Evolutionary conservation across 2,797 vertebrate species (phyloP), one percentile per base, ranked within the genome.

Genomic region (Lutjanus campechanus): DNA sequence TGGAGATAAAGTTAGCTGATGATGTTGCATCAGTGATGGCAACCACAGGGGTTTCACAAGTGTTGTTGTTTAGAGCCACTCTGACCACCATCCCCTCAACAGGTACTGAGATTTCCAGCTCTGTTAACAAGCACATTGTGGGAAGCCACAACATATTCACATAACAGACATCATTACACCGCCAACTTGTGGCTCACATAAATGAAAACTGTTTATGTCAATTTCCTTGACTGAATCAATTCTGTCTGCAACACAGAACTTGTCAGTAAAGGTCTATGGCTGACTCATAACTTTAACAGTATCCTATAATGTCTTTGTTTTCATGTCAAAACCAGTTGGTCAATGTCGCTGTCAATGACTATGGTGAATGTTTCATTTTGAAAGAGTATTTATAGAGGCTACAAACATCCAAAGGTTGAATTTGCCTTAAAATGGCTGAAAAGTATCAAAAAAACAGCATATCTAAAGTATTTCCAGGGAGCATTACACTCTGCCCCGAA

Each of bases 241-340:
- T 78, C 61, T 46, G 13, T 69, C 41, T 59, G 9, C 36, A 54
- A 43, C 9, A 36, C 7, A 59, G 51, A 46, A 11, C 25, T 46
- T 36, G 29, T 44, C 13, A 59, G 46, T 46, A 44, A 29, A 56
- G 6, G 19, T 47, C 22, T 47, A 8, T n/a, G 19, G 7, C 56
- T 53, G 60, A 66, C n/a, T 72, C 41, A 60, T 49, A 41, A 76
- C 16, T 80, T 74, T 17, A 75, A 54, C 40, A 72, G 15, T 43
- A 59, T 59, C 11, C 56, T 66, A 16, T 50, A 56, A 71, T 25
- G 16, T 41, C 11, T 54, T 41, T 73, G 9, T 61, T 50, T 83
- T 64, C 8, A 67, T 17, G n/a, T 15, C 36, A 41, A 11, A 69
- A 68, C 22, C 16, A 43, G n/a, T 54, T 58, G 73, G 60, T 63